Base-by-base conservation (phyloP, 2,888 invertebrate genomes). In the Dasypogon diadema region DNA sequence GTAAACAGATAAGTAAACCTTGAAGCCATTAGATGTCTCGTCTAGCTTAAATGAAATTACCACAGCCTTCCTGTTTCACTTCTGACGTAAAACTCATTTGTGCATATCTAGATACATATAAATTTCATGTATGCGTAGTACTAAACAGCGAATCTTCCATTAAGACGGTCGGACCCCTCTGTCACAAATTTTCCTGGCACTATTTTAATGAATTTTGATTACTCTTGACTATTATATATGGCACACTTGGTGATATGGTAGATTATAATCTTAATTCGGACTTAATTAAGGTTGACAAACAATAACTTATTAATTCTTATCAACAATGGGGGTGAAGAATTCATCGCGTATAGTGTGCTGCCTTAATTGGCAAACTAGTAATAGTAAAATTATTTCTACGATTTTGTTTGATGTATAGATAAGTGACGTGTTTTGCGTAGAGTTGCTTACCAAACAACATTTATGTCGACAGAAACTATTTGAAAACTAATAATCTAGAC, bases 1-100 rank as follows among this genome's bases (percentile, higher is more conserved):
- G 37, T 72, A 55, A 72, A 72, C 55, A 72, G 72, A 72, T 72
- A 72, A 72, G 37, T 55, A 51, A 55, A 72, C 72, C 72, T 37
- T 37, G 72, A 72, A 37, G 22, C 16, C 55, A 72, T 72, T 72
- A 72, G 55, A 72, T 37, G 30, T 72, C 54, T 72, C 34, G 72
- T 55, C 72, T 55, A 18, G 55, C 46, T 65, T 24, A 48, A 65
- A 65, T 65, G 65, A 46, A 65, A 65, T 65, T 65, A 65, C 65
- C 24, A 46, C 65, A 65, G 65, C 48, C 65, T 65, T 65, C 65
- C 65, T 65, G 65, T 65, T 46, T 65, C 65, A 24, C 22, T 65
- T 65, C n/a, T 46, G 46, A 22, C 42, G 65, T 16, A 46, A 46
- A 42, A 46, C 8, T n/a, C 24, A 65, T 2, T 24, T n/a, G 14